These are phyloP conservation scores for Pseudocheirus occidentalis DNA, from an alignment of 2,797 vertebrate genomes.

Conservation along the genomic window DNA sequence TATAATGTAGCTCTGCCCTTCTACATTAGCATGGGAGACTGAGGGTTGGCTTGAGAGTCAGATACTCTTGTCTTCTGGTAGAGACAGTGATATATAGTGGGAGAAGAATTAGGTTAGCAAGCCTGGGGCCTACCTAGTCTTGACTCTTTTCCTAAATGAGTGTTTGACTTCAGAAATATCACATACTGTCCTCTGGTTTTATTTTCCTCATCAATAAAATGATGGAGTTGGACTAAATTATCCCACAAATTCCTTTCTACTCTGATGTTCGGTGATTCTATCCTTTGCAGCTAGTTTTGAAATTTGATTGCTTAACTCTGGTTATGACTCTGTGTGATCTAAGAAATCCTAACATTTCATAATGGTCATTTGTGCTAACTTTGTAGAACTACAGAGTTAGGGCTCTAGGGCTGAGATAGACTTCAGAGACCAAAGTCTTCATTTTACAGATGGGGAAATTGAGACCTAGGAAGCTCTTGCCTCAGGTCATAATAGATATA, in stretches of 20 bases:
- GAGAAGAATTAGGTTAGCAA: neutral
- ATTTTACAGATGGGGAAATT: neutral
- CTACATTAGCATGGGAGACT: neutral
- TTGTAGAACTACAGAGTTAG: neutral
- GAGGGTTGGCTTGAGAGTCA: neutral
- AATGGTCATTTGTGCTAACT: neutral
- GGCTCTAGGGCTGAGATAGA: neutral
- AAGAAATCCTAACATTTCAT: neutral
- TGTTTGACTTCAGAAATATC: neutral
- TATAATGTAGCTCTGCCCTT: neutral
- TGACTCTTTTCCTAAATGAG: neutral
- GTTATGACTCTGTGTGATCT: neutral
- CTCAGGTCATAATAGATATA: neutral
- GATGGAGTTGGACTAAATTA: neutral
- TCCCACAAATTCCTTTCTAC: neutral
- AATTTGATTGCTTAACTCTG: neutral
- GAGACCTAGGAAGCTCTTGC: neutral
- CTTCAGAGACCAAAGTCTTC: neutral
- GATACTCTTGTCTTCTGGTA: neutral
- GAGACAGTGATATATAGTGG: neutral
- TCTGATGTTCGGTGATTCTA: neutral
- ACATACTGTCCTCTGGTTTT: neutral
- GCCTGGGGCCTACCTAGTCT: neutral
- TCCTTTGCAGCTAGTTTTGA: neutral
- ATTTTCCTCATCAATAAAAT: conserved; percentile 21